phyloP scores from a whole-genome alignment of 1,140 invertebrate genomes.

The Meloidogyne chitwoodi region DNA sequence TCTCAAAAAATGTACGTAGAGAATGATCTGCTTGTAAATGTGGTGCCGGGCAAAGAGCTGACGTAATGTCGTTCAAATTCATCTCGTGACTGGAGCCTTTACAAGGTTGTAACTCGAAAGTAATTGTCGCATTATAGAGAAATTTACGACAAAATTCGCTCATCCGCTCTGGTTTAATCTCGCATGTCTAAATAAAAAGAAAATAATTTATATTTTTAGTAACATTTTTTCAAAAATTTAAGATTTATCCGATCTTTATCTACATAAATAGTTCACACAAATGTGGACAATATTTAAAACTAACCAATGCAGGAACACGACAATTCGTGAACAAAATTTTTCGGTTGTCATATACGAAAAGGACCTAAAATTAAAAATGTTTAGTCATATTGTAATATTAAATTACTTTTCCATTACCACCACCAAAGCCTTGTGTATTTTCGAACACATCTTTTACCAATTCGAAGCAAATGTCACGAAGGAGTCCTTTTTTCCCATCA shows the following conservation, averaged over 20 bases:
- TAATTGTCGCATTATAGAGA: background rate
- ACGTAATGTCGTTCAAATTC: background rate
- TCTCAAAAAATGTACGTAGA: slow-evolving; percentile 24
- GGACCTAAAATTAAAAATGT: background rate
- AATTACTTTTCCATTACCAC: background rate
- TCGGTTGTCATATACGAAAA: slow-evolving; percentile 8
- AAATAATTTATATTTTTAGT: too few species aligned
- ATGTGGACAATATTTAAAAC: background rate
- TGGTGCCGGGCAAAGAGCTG: background rate
- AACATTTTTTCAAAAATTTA: too few species aligned
- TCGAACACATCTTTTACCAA: background rate
- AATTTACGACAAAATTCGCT: background rate
- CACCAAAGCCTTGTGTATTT: background rate
- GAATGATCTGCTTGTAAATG: slow-evolving; percentile 15
- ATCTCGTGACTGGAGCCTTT: background rate
- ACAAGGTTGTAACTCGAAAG: slow-evolving; percentile 1
- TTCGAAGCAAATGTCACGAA: background rate
- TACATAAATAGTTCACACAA: background rate
- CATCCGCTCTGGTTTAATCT: background rate
- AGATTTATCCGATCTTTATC: too few species aligned
- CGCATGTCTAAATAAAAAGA: slow-evolving; percentile 8
- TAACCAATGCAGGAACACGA: background rate
- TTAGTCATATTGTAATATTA: background rate
- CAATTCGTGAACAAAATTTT: slow-evolving; percentile 14
- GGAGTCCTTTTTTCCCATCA: slow-evolving; percentile 15